Evolutionary conservation across 1,140 invertebrate species (phyloP).

Genomic region (Holcopasites calliopsidis): DNA sequence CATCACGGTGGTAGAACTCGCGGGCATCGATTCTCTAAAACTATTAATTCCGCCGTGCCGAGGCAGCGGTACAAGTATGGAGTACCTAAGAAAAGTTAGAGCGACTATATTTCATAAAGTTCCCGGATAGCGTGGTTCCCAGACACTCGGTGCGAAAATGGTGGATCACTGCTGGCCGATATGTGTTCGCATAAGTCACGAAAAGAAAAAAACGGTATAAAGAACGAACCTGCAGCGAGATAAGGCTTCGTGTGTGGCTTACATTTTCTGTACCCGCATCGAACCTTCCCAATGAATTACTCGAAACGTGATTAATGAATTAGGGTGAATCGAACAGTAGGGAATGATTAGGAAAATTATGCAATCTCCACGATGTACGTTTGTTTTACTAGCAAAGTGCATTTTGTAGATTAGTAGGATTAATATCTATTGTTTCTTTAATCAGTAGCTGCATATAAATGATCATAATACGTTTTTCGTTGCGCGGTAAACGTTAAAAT

Average conservation of each 20-base stretch:
- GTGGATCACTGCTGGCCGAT: conserved; percentile 22
- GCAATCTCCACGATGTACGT: too few relatives aligned
- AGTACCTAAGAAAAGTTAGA: not conserved
- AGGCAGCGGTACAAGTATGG: not conserved
- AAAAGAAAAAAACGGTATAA: conserved; percentile 22
- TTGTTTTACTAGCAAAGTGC: too few relatives aligned
- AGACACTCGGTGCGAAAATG: conserved; percentile 33
- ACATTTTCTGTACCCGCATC: conserved; percentile 1
- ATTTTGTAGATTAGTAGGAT: too few relatives aligned
- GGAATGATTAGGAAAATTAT: too few relatives aligned
- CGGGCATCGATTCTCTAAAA: conserved; percentile 3
- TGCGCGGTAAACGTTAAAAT: too few relatives aligned
- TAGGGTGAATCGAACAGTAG: too few relatives aligned
- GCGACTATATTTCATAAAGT: conserved; percentile 33
- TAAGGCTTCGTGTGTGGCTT: conserved; percentile 1
- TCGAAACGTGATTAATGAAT: not conserved
- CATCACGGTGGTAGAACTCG: too few relatives aligned
- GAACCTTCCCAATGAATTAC: conserved; percentile 33
- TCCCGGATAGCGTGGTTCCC: conserved; percentile 18
- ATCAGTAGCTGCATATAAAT: too few relatives aligned
- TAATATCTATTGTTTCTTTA: too few relatives aligned
- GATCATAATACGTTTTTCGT: too few relatives aligned
- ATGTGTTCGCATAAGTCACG: conserved; percentile 31
- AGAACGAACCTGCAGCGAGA: not conserved
- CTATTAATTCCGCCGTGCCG: not conserved